Conservation (phyloP, 2,113 vertebrate genomes). For the Daboia siamensis region DNA sequence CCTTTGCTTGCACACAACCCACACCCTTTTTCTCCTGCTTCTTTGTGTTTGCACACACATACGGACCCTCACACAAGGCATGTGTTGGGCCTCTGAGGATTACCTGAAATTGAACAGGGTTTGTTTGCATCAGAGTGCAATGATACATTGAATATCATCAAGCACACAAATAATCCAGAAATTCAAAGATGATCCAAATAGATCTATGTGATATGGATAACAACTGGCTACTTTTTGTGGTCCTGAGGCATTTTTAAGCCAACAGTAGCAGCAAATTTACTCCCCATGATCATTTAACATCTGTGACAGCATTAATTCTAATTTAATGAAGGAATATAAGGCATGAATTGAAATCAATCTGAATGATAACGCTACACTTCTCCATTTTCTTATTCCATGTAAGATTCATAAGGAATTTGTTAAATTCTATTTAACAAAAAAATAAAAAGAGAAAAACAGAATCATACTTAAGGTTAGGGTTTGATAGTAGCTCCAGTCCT, state of each 20-base stretch:
- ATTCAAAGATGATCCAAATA: slow-evolving; percentile 6
- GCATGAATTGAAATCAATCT: not conserved
- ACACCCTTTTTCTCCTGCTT: no score
- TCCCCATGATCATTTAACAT: not conserved
- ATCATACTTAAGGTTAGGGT: not conserved
- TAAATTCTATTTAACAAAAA: not conserved
- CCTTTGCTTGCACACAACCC: no score
- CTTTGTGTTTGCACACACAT: no score
- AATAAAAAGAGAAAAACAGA: not conserved
- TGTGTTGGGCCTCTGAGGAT: no score
- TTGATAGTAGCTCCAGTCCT: not conserved
- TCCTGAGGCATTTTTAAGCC: not conserved
- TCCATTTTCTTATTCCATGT: not conserved
- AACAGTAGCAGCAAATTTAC: not conserved
- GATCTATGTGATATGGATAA: not conserved
- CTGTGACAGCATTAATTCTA: not conserved
- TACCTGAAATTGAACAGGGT: not conserved
- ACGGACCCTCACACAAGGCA: no score
- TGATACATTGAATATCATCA: slow-evolving; percentile 1
- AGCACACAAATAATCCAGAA: not conserved
- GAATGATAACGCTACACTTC: not conserved
- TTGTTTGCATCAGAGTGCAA: not conserved
- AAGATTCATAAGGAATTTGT: no score
- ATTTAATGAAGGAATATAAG: not conserved
- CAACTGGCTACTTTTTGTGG: not conserved